These are phyloP conservation scores for Zapornia atra DNA, from an alignment of 2,113 vertebrate species.

Conservation along the genomic window DNA sequence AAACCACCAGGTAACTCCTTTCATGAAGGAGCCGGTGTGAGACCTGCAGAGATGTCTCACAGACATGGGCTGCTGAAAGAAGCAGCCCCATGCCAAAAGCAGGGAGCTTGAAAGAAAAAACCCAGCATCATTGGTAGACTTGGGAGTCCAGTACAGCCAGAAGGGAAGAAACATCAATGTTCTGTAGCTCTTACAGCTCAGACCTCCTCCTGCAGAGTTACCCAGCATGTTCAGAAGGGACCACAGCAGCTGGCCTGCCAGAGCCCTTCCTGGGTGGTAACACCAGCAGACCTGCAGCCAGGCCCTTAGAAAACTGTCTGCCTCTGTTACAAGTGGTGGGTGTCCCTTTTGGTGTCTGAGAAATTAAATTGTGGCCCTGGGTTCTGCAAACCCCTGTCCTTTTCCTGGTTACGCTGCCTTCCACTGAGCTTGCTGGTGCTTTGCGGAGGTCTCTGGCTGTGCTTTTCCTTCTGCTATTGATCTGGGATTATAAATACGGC, in stretches of 20 bases:
- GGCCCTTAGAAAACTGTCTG: neutral
- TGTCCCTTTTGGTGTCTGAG: neutral
- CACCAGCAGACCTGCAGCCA: neutral
- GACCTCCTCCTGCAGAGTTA: neutral
- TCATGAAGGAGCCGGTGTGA: neutral
- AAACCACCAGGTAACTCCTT: neutral
- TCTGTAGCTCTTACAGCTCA: neutral
- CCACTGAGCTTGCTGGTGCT: neutral
- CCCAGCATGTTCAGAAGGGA: neutral
- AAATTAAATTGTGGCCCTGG: neutral
- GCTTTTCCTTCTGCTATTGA: slow-evolving; percentile 41
- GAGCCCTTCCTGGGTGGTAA: neutral
- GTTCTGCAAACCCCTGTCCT: neutral
- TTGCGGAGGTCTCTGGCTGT: neutral
- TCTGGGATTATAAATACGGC: slow-evolving; percentile 18
- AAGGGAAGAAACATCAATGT: neutral
- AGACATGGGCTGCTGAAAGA: neutral
- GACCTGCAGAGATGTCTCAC: neutral
- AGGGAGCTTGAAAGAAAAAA: neutral
- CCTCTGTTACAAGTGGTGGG: neutral
- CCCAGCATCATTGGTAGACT: rapidly evolving
- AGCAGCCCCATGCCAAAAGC: neutral
- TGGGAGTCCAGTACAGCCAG: neutral
- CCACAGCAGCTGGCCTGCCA: neutral
- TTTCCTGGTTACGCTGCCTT: neutral